Evolutionary conservation across 2,113 vertebrate genomes (phyloP).

Genomic region (Archilochus colubris): DNA sequence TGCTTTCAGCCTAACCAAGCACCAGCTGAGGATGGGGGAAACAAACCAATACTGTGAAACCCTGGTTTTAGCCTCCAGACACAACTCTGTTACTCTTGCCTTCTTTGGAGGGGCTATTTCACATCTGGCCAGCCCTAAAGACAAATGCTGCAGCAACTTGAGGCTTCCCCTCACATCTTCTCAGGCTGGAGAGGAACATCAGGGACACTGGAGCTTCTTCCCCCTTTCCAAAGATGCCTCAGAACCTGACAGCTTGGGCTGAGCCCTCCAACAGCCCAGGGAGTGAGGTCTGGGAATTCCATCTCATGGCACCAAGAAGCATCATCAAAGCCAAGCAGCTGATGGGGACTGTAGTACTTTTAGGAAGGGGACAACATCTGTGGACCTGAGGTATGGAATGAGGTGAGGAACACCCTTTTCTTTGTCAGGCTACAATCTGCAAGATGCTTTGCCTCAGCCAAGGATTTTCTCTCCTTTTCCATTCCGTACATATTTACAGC

Average conservation of each 20-base stretch:
- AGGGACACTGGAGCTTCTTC: neutral
- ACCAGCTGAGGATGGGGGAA: neutral
- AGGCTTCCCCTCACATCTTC: neutral
- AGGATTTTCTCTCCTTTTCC: neutral
- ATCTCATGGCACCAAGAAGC: neutral
- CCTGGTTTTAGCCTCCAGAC: neutral
- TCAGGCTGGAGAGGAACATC: neutral
- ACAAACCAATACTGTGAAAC: neutral
- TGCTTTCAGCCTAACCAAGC: neutral
- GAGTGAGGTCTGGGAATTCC: accelerated
- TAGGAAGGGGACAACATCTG: neutral
- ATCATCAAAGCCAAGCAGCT: accelerated
- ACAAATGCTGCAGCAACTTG: accelerated
- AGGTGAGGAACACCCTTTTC: neutral
- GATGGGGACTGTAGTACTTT: neutral
- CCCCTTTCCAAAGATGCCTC: neutral
- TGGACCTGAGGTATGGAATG: neutral
- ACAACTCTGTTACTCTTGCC: neutral
- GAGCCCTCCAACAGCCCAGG: neutral
- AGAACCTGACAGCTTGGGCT: accelerated
- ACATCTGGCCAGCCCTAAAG: neutral
- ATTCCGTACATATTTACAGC: neutral
- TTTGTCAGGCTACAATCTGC: neutral
- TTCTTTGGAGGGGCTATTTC: neutral
- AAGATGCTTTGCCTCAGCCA: neutral